These are phyloP conservation scores for Theodoxus fluviatilis DNA, from an alignment of 2,888 invertebrate genomes.

Conservation along the genomic window DNA sequence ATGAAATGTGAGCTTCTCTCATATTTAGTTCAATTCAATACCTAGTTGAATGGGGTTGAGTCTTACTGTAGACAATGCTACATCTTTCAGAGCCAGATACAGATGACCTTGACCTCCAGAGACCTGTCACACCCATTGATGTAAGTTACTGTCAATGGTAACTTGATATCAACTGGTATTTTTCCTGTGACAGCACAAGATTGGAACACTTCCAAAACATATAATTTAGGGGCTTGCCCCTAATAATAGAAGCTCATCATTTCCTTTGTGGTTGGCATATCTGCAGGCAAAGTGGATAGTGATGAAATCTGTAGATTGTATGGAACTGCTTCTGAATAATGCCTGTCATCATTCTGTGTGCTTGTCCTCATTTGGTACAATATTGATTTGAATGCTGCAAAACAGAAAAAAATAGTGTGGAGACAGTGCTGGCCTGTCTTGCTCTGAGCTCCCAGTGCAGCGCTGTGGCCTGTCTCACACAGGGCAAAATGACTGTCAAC, in stretches of 20 bases:
- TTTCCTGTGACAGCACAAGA: neutral
- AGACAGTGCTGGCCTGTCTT: too few relatives aligned
- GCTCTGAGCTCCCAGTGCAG: too few relatives aligned
- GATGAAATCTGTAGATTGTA: too few relatives aligned
- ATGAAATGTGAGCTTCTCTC: too few relatives aligned
- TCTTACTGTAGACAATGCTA: constrained; percentile 16
- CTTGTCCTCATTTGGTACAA: neutral
- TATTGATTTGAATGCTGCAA: neutral
- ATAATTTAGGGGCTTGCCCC: neutral
- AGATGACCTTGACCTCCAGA: constrained; percentile 47
- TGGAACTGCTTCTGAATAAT: too few relatives aligned
- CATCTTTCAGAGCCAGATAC: constrained; percentile 44
- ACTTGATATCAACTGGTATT: neutral
- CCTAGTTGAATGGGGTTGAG: neutral
- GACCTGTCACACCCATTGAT: constrained; percentile 61
- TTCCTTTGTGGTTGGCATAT: too few relatives aligned
- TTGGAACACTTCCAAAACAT: neutral
- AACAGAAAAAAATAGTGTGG: too few relatives aligned
- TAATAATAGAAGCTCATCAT: too few relatives aligned
- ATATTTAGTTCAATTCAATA: neutral
- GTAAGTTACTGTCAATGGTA: constrained; percentile 40
- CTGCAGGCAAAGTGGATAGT: too few relatives aligned
- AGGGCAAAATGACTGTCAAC: too few relatives aligned
- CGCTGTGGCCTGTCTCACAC: too few relatives aligned
- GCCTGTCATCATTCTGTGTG: too few relatives aligned